phyloP scores from a whole-genome alignment of 2,888 invertebrate genomes.

The Pasiphila rectangulata region DNA sequence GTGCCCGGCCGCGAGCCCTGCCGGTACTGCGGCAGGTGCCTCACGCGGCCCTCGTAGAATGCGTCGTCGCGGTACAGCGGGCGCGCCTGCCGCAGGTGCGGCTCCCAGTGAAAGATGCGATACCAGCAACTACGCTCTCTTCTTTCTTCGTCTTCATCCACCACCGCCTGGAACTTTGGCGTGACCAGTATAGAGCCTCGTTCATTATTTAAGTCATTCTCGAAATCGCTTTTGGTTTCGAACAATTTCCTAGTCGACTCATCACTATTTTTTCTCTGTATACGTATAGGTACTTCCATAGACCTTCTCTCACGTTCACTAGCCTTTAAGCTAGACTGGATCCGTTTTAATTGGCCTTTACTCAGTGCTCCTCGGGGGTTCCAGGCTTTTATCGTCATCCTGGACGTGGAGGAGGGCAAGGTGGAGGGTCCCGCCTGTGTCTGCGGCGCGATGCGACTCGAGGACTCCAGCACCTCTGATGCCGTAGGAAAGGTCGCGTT shows the following conservation, averaged over 20 bases:
- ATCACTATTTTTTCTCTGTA: neutral
- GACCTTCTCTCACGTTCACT: too few relatives aligned
- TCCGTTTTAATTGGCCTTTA: neutral
- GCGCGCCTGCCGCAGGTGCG: neutral
- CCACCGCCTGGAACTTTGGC: neutral
- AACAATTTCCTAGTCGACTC: neutral
- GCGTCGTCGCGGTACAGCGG: constrained; percentile 17
- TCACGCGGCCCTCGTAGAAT: constrained; percentile 9
- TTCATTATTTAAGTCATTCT: too few relatives aligned
- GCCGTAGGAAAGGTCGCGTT: neutral
- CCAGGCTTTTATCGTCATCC: neutral
- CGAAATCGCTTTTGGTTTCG: neutral
- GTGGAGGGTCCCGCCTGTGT: neutral
- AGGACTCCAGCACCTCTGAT: neutral
- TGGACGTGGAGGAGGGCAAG: neutral
- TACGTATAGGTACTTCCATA: too few relatives aligned
- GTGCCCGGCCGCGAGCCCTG: neutral
- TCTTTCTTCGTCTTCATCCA: neutral
- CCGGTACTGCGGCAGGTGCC: neutral
- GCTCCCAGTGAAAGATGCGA: constrained; percentile 7
- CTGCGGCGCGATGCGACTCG: neutral
- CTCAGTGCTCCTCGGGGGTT: neutral
- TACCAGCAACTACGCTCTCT: neutral
- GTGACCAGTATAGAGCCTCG: too few relatives aligned
- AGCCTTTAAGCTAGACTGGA: neutral